Evolutionary conservation across 1,140 invertebrate species (phyloP), one percentile per base, ranked within the genome.

Genomic region (Temnothorax longispinosus): DNA sequence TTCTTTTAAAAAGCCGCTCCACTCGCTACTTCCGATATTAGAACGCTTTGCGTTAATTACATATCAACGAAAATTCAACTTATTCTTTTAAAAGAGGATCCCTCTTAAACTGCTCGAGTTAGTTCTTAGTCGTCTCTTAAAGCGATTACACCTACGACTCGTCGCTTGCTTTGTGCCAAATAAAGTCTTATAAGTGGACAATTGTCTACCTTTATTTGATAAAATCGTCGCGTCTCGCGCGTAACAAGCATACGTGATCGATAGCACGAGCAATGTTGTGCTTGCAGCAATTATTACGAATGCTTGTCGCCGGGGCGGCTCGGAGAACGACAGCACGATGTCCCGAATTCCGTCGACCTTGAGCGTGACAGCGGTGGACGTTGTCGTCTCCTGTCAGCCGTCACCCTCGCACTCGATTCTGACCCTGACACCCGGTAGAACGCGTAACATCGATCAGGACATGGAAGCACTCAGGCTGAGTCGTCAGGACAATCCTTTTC

Each of bases 401-500:
- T 96, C 96, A 67, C 96, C 96, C 41, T 95, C 95, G 52, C 94
- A 96, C 77, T 97, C 97, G 15, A 96, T 97, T 85, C 95, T 97
- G 87, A 96, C 97, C 75, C 94, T 97, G 87, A 97, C 97, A 88
- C 97, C 97, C 58, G 97, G 97, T 58, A 96, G 97, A 90, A 97
- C 97, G 75, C 96, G 97, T 89, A 98, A 98, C 94, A 97, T 98
- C 91, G 97, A 98, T 93, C 97, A 97, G 94, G 98, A 98, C 92
- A 98, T 98, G 97, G 97, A 98, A 94, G 97, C 97, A 27, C 94
- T 98, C 38, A 96, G 97, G 87, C 95, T 98, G 32, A 98, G 97
- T 44, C 95, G 97, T 86, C 97, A 98, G 95, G 98, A 98, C 93
- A 98, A 98, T 96, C 98, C 98, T 35, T 98, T 97, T 94, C 95